Conservation (phyloP, 1,140 invertebrate species). For the Doryteuthis pealeii region DNA sequence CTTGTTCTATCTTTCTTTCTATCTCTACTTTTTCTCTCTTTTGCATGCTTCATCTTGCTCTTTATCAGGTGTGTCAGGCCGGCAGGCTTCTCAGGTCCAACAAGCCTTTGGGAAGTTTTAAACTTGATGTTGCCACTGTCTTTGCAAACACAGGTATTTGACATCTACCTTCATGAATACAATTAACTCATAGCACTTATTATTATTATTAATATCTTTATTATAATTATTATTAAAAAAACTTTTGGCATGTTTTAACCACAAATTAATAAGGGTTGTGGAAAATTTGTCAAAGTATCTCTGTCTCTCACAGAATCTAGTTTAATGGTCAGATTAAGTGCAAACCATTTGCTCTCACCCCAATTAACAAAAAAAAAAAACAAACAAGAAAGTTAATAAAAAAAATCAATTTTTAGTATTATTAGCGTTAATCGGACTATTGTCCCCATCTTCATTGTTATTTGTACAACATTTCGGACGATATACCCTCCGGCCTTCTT, state of each 20-base stretch:
- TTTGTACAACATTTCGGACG: too few relatives aligned
- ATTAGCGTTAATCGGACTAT: too few relatives aligned
- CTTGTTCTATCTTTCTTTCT: background rate
- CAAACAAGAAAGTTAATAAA: too few relatives aligned
- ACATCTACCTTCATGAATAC: background rate
- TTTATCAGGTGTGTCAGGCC: constrained; percentile 45
- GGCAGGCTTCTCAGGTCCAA: constrained; percentile 68
- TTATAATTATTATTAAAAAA: background rate
- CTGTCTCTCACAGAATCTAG: too few relatives aligned
- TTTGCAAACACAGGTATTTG: constrained; percentile 81
- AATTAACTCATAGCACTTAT: too few relatives aligned
- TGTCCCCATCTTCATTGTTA: too few relatives aligned
- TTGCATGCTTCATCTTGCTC: constrained; percentile 20
- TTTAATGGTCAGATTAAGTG: too few relatives aligned
- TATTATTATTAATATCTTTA: background rate
- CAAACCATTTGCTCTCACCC: too few relatives aligned
- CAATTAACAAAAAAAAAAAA: too few relatives aligned
- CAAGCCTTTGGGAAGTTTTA: constrained; percentile 83
- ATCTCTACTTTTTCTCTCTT: background rate
- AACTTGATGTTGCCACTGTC: constrained; percentile 83
- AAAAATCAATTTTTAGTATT: too few relatives aligned
- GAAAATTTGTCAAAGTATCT: too few relatives aligned
- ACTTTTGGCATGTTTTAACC: background rate
- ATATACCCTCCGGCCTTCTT: too few relatives aligned
- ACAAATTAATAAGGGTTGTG: background rate